These are phyloP conservation scores for Myodes glareolus DNA, from an alignment of 2,113 vertebrate species.

Conservation along the genomic window DNA sequence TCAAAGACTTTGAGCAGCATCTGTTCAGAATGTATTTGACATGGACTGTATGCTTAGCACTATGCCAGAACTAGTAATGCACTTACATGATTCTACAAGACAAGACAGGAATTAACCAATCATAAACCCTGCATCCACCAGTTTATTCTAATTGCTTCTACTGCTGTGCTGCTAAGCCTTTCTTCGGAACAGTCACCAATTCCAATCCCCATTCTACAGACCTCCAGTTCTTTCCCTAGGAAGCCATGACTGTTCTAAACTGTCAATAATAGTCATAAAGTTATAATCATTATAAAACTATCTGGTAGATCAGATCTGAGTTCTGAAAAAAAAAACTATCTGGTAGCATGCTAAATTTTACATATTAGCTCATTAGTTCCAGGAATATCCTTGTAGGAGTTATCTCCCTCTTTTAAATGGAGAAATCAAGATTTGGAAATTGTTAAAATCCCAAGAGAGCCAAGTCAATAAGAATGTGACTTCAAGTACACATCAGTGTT, in stretches of 20 bases:
- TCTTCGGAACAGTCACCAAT: not conserved
- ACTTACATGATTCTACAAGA: not conserved
- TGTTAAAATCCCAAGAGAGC: not conserved
- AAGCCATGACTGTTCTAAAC: not conserved
- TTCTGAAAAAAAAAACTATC: no score
- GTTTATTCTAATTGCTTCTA: not conserved
- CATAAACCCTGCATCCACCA: not conserved
- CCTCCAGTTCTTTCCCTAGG: not conserved
- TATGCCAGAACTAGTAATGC: not conserved
- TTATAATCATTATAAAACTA: not conserved
- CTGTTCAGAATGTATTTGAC: not conserved
- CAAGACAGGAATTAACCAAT: not conserved
- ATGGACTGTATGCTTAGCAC: not conserved
- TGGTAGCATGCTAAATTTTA: not conserved
- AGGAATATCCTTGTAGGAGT: not conserved
- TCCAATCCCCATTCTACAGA: not conserved
- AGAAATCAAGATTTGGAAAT: not conserved
- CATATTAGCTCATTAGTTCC: not conserved
- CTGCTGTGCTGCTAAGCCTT: not conserved
- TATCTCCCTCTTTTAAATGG: not conserved
- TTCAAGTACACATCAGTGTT: not conserved
- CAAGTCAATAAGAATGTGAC: conserved; percentile 3
- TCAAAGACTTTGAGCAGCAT: not conserved
- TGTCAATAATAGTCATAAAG: not conserved
- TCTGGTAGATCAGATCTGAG: no score